A percentile compares a stretch with the other conserved stretches of the same genome.
Conservation (phyloP, 2,888 invertebrate genomes). For the Steinernema hermaphroditum region DNA sequence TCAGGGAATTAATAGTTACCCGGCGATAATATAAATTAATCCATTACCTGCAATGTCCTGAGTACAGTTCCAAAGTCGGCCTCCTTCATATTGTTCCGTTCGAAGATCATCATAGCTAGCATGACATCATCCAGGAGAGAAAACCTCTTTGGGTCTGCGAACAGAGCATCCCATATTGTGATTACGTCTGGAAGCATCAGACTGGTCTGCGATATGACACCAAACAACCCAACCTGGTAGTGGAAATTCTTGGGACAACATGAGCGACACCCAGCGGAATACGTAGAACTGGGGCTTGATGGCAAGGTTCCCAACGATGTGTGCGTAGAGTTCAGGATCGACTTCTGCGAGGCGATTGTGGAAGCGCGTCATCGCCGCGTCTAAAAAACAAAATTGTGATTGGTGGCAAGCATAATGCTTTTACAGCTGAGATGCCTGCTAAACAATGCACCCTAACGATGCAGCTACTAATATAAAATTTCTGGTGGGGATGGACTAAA, state of each 20-base stretch:
- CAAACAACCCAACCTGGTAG: slow-evolving; percentile 73
- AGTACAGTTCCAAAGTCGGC: slow-evolving; percentile 92
- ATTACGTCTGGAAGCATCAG: slow-evolving; percentile 76
- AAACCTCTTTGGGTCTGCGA: slow-evolving; percentile 86
- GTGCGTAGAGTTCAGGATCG: slow-evolving; percentile 79
- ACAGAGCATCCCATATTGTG: slow-evolving; percentile 93
- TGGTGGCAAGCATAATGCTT: no score
- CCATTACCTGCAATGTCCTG: slow-evolving; percentile 81
- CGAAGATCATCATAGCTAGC: slow-evolving; percentile 96
- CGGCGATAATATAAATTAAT: no score
- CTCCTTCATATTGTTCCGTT: slow-evolving; percentile 79
- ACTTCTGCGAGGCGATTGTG: slow-evolving; percentile 77
- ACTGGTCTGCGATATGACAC: not conserved
- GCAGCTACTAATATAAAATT: no score
- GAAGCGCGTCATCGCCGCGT: slow-evolving; percentile 79
- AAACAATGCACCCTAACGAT: no score
- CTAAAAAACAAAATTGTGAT: slow-evolving; percentile 54
- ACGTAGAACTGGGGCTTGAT: slow-evolving; percentile 93
- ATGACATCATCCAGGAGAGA: slow-evolving; percentile 88
- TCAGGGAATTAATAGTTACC: no score
- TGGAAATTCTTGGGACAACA: slow-evolving; percentile 94
- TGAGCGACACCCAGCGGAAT: slow-evolving; percentile 87
- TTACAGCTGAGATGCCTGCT: no score
- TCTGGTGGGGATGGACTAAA: no score
- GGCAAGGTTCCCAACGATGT: slow-evolving; percentile 78